Evolutionary conservation across 2,888 invertebrate species (phyloP).

Genomic region (Meghimatium bilineatum): DNA sequence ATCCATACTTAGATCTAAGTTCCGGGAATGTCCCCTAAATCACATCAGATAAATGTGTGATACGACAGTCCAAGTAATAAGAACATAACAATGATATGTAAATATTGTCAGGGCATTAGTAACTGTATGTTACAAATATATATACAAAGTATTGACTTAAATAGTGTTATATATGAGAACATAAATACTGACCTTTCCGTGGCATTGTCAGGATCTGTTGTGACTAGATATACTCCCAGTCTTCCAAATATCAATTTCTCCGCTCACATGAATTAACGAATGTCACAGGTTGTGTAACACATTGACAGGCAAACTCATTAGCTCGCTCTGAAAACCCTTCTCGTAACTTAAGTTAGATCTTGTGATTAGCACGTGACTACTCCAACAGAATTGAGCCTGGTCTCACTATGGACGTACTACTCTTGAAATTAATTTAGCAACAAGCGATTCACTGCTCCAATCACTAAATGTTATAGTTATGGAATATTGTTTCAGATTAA

Average conservation of each 20-base stretch:
- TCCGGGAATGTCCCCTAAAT: no score
- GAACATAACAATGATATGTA: no score
- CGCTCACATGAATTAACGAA: background rate
- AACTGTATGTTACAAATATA: no score
- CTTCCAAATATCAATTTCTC: background rate
- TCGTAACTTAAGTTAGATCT: background rate
- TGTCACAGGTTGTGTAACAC: background rate
- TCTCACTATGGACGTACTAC: background rate
- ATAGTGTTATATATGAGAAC: no score
- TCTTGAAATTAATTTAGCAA: background rate
- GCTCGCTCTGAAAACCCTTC: background rate
- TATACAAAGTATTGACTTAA: no score
- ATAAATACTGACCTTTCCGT: slow-evolving; percentile 2
- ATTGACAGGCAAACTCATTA: background rate
- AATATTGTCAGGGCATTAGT: no score
- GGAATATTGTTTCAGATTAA: background rate
- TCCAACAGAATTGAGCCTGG: background rate
- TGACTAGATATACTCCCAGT: background rate
- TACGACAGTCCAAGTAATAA: no score
- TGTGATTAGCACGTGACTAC: background rate
- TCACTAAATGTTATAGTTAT: no score
- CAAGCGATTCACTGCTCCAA: background rate
- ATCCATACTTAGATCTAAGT: no score
- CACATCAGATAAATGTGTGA: no score
- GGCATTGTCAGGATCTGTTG: background rate